Conservation (phyloP, 2,797 vertebrate species). For the Manis javanica region DNA sequence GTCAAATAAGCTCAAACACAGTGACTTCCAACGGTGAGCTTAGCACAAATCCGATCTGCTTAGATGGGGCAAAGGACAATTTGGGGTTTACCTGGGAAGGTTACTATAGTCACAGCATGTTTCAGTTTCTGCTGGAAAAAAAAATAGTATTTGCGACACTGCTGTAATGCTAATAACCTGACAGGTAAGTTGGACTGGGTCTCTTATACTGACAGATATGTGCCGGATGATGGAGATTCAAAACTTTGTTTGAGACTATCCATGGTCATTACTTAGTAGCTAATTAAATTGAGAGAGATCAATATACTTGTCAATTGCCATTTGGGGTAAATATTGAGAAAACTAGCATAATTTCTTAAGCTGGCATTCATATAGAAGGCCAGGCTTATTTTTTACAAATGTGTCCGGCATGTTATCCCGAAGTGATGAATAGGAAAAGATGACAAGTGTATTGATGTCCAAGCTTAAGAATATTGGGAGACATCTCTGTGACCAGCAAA, state of each 20-base stretch:
- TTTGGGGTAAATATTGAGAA: neutral
- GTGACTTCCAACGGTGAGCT: conserved; percentile 38
- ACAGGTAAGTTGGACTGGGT: neutral
- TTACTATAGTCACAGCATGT: conserved; percentile 42
- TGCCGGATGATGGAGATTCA: neutral
- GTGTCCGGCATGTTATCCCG: neutral
- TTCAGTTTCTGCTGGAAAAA: neutral
- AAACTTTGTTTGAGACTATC: conserved; percentile 1
- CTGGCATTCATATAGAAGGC: neutral
- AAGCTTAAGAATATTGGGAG: neutral
- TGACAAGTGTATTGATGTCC: neutral
- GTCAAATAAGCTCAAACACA: conserved; percentile 62
- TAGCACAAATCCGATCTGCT: conserved; percentile 35
- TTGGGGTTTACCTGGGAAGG: conserved; percentile 41
- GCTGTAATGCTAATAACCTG: neutral
- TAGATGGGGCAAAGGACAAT: conserved; percentile 52
- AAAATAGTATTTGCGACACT: neutral
- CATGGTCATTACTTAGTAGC: neutral
- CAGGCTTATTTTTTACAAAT: neutral
- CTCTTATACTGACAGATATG: neutral
- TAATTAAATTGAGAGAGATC: conserved; percentile 40
- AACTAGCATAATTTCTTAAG: neutral
- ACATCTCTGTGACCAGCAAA: neutral
- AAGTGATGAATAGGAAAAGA: neutral
- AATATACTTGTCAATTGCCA: neutral